Evolutionary conservation across 1,140 invertebrate species (phyloP).

Genomic region (Plodia interpunctella): DNA sequence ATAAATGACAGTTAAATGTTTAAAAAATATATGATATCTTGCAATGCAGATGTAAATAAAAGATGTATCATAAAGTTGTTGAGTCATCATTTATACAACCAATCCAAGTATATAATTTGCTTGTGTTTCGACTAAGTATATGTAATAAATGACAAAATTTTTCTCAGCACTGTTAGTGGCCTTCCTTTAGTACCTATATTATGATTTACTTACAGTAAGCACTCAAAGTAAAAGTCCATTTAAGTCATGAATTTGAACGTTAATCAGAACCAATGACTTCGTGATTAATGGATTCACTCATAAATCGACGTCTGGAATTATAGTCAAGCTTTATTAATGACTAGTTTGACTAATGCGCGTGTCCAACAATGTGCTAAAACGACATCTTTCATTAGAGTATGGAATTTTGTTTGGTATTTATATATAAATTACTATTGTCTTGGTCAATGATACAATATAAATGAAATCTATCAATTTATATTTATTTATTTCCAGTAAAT

Average conservation of each 20-base stretch:
- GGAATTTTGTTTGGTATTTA: neutral
- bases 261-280: neutral
- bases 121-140: too few species aligned
- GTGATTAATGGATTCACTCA: neutral
- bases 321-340: slow-evolving; percentile 1
- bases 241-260: neutral
- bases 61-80: too few species aligned
- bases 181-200: neutral
- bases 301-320: slow-evolving; percentile 2
- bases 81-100: too few species aligned
- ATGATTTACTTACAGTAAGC: neutral
- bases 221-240: slow-evolving; percentile 1
- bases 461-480: too few species aligned
- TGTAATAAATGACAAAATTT: neutral
- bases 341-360: neutral
- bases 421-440: too few species aligned
- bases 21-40: too few species aligned
- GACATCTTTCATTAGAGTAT: neutral
- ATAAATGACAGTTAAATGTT: too few species aligned
- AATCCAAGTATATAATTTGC: too few species aligned
- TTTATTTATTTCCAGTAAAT: too few species aligned
- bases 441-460: too few species aligned
- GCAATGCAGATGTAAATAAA: too few species aligned
- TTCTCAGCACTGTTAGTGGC: too few species aligned
- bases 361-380: neutral